Conservation (phyloP, 2,797 vertebrate genomes). For the Pagetopsis macropterus region DNA sequence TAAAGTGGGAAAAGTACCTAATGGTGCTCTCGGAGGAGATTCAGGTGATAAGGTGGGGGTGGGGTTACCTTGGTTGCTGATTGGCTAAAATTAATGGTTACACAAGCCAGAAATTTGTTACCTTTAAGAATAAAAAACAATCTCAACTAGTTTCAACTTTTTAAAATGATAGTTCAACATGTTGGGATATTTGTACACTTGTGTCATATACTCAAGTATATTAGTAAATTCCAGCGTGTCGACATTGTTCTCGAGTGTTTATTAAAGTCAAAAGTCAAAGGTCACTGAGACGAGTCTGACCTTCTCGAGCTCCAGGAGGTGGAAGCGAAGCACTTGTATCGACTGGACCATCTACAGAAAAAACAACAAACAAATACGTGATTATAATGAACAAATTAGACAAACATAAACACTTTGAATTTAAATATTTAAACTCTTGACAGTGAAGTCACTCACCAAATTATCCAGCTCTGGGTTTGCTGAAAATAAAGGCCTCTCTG, state of each 20-base stretch:
- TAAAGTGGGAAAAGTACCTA: too few relatives aligned
- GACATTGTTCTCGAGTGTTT: too few relatives aligned
- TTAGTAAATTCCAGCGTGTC: not conserved
- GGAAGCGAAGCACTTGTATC: constrained; percentile 79
- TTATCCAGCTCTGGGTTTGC: constrained; percentile 90
- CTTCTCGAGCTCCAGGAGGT: constrained; percentile 82
- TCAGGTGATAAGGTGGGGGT: too few relatives aligned
- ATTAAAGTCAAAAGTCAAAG: not conserved
- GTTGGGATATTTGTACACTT: too few relatives aligned
- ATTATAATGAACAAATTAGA: not conserved
- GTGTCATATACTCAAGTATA: too few relatives aligned
- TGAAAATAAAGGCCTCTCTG: constrained; percentile 91
- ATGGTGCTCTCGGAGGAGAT: too few relatives aligned
- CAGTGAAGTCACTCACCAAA: constrained; percentile 44
- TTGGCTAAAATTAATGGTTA: too few relatives aligned
- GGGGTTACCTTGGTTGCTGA: too few relatives aligned
- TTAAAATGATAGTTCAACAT: not conserved
- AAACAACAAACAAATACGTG: not conserved
- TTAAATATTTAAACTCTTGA: not conserved
- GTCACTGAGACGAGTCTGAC: constrained; percentile 39
- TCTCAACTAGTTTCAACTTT: too few relatives aligned
- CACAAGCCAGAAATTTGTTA: too few relatives aligned
- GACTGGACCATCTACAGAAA: constrained; percentile 76
- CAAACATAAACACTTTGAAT: not conserved
- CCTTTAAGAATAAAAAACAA: too few relatives aligned